These are phyloP conservation scores for Pachycephus smyrnensis DNA, from an alignment of 2,888 invertebrate species.

Conservation along the genomic window DNA sequence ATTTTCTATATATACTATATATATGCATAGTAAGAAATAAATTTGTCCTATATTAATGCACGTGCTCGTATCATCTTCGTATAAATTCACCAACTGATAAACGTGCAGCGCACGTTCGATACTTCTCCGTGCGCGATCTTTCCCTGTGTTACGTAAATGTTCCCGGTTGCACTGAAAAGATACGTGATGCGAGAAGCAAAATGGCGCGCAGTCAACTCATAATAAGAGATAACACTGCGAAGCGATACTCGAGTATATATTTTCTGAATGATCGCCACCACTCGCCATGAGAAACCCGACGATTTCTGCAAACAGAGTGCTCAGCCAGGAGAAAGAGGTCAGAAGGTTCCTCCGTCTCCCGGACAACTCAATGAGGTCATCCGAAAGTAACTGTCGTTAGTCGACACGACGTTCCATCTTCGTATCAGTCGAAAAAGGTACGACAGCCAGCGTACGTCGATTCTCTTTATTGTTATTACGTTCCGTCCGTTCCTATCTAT, in stretches of 20 bases:
- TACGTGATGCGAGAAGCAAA: neutral
- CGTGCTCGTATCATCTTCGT: neutral
- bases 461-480: neutral
- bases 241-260: neutral
- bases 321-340: neutral
- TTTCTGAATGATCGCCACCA: neutral
- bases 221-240: neutral
- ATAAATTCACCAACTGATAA: neutral
- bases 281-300: neutral
- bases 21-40: neutral
- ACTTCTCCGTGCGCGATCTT: neutral
- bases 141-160: neutral
- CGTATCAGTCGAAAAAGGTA: too few species aligned
- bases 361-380: neutral
- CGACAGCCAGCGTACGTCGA: neutral
- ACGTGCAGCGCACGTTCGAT: neutral
- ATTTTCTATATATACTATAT: too few species aligned
- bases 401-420: neutral
- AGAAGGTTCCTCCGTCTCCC: neutral
- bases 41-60: neutral
- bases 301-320: neutral
- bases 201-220: neutral
- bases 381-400: neutral
- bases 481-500: neutral
- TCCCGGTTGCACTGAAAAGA: neutral